These are phyloP conservation scores for Lerista edwardsae DNA, from an alignment of 2,797 vertebrate genomes.

Conservation along the genomic window DNA sequence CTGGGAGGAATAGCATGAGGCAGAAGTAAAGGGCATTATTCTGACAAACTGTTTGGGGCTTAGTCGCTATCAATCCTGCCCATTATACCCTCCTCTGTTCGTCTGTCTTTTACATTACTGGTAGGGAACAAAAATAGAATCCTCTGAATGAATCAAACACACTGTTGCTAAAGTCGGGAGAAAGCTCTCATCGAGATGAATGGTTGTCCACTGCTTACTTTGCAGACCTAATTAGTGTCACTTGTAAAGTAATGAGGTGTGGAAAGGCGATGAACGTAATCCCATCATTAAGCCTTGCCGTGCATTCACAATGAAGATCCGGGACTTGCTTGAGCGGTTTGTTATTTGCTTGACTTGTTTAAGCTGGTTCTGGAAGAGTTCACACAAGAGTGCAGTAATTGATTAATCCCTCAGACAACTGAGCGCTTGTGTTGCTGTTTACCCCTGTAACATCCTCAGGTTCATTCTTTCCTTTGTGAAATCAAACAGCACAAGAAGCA, in stretches of 20 bases:
- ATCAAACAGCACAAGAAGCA: not conserved
- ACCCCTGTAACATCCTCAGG: not conserved
- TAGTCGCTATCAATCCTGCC: not conserved
- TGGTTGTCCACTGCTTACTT: not conserved
- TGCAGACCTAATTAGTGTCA: not conserved
- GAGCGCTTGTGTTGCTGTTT: not conserved
- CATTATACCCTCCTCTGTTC: not conserved
- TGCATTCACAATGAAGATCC: not conserved
- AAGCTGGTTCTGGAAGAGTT: not conserved
- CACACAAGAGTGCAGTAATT: not conserved
- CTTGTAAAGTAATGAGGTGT: conserved; percentile 16
- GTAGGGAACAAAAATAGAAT: not conserved
- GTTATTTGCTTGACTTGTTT: not conserved
- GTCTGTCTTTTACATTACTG: not conserved
- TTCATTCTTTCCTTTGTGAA: not conserved
- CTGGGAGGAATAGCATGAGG: too few species aligned
- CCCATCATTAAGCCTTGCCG: not conserved
- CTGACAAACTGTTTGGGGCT: not conserved
- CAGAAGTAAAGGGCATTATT: too few species aligned
- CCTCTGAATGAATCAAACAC: not conserved
- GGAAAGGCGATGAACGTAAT: not conserved
- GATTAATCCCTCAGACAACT: not conserved
- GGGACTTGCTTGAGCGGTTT: not conserved
- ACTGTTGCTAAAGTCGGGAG: conserved; percentile 4
- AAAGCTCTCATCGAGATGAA: not conserved